Percentiles rank a stretch among this genome's conserved stretches.
These are phyloP conservation scores for Rotaria magnacalcarata DNA, from an alignment of 2,888 invertebrate species.

Conservation along the genomic window DNA sequence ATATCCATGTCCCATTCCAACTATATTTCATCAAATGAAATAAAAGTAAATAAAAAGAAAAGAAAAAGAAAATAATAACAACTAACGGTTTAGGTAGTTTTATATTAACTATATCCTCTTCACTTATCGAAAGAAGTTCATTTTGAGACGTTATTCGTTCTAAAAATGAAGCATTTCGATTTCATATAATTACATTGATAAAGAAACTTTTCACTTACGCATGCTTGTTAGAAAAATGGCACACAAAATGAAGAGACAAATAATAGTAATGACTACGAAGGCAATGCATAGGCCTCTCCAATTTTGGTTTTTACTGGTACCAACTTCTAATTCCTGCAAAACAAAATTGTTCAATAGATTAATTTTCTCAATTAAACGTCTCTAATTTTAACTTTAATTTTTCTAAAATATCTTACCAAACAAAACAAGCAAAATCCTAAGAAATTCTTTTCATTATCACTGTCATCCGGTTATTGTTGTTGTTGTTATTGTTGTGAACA, in stretches of 20 bases:
- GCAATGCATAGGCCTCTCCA: conserved; percentile 3
- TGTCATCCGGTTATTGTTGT: too few relatives aligned
- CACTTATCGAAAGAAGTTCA: not conserved
- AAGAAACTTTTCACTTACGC: not conserved
- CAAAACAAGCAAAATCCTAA: not conserved
- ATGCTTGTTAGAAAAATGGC: not conserved
- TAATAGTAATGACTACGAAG: not conserved
- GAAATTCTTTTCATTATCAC: not conserved
- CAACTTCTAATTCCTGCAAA: not conserved
- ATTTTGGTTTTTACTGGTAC: conserved; percentile 27
- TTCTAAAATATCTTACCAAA: not conserved
- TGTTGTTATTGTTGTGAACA: not conserved
- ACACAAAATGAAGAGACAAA: not conserved
- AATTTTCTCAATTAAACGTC: not conserved
- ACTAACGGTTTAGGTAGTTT: not conserved
- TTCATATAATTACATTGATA: not conserved
- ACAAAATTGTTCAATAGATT: not conserved
- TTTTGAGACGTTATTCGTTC: not conserved
- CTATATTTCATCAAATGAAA: not conserved
- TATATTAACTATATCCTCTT: not conserved
- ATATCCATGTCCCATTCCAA: conserved; percentile 36
- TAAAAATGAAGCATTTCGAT: not conserved
- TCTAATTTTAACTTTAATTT: too few relatives aligned
- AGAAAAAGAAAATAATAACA: not conserved
- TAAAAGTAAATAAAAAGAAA: not conserved